Evolutionary conservation across 2,888 invertebrate genomes (phyloP).

Genomic region (Piscicola geometra): DNA sequence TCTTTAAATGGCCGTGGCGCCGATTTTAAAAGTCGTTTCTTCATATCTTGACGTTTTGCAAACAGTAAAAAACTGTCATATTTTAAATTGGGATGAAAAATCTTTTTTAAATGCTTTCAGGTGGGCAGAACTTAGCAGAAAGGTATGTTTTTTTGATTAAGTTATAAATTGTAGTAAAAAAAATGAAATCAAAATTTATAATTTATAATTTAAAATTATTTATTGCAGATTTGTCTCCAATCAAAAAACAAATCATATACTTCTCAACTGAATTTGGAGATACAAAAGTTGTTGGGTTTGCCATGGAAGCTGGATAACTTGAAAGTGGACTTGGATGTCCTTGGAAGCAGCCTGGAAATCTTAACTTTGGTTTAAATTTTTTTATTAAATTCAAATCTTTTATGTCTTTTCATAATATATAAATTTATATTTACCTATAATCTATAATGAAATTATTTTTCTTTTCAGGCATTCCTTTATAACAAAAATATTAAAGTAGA

Average conservation of each 20-base stretch:
- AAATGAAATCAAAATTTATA: too few relatives aligned
- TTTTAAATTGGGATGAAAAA: conserved; percentile 21
- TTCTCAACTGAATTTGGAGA: conserved; percentile 7
- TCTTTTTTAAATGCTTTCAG: conserved; percentile 20
- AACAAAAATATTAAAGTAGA: conserved; percentile 8
- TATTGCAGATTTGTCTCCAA: conserved; percentile 19
- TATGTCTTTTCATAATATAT: too few relatives aligned
- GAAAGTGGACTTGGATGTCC: conserved; percentile 13
- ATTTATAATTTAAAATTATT: too few relatives aligned
- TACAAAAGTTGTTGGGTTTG: not conserved
- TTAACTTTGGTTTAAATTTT: conserved; percentile 4
- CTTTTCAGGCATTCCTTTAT: conserved; percentile 5
- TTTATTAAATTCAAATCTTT: too few relatives aligned
- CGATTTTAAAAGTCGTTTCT: conserved; percentile 24
- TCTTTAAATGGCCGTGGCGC: conserved; percentile 6
- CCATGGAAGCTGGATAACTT: conserved; percentile 16
- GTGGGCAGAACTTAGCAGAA: conserved; percentile 25
- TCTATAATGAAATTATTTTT: too few relatives aligned
- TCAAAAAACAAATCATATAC: conserved; percentile 16
- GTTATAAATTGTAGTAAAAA: too few relatives aligned
- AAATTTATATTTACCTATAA: too few relatives aligned
- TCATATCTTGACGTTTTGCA: conserved; percentile 20
- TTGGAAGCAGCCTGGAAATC: conserved; percentile 10
- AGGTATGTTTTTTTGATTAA: conserved; percentile 5
- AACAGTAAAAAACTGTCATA: not conserved